Evolutionary conservation across 2,797 vertebrate genomes (phyloP).

Genomic region (Garrulus glandarius): DNA sequence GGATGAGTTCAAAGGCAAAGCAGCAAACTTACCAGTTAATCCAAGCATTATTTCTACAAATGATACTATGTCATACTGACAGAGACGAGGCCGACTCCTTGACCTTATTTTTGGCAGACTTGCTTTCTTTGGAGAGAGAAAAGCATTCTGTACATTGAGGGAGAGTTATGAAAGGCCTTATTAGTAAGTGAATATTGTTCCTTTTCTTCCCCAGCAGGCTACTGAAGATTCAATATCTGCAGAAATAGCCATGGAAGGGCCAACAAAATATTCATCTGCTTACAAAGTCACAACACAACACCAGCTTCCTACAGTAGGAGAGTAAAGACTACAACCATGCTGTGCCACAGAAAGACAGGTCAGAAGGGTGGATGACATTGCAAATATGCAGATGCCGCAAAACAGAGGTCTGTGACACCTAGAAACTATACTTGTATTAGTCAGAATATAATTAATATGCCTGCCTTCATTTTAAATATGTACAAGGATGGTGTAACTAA

Average conservation of each 20-base stretch:
- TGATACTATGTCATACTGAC: background rate
- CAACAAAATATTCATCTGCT: background rate
- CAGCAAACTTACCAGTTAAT: background rate
- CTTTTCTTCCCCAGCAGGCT: background rate
- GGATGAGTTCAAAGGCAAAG: background rate
- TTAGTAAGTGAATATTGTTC: background rate
- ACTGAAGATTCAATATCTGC: background rate
- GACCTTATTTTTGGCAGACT: background rate
- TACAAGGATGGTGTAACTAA: background rate
- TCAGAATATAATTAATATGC: background rate
- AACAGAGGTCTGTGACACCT: background rate
- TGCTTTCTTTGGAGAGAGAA: background rate
- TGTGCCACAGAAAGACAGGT: background rate
- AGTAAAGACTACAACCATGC: background rate
- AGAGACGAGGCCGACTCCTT: background rate
- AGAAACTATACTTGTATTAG: background rate
- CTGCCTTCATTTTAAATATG: background rate
- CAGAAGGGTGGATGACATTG: background rate
- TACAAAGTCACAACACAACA: background rate
- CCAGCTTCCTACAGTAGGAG: background rate
- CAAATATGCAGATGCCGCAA: background rate
- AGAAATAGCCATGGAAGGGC: background rate
- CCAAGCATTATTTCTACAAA: background rate
- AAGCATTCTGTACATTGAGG: background rate
- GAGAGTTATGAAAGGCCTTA: background rate